A percentile compares a stretch with the other conserved stretches of the same genome.
Evolutionary conservation across 2,797 vertebrate genomes (phyloP).

Genomic region (Macrochelys suwanniensis): DNA sequence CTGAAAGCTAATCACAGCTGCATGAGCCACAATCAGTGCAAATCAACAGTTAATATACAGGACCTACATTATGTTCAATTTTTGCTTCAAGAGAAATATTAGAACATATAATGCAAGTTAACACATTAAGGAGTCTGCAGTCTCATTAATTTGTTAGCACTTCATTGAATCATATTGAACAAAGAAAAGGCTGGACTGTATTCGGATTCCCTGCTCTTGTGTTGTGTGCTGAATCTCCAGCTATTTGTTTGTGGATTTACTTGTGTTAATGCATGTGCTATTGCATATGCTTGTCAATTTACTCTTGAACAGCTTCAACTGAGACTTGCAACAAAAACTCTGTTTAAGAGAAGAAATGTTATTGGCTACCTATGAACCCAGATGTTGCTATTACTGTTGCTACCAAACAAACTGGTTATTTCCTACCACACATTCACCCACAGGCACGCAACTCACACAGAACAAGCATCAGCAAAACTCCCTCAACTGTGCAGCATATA

Average conservation of each 20-base stretch:
- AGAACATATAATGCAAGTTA: not conserved
- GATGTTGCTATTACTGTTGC: not conserved
- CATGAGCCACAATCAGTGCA: not conserved
- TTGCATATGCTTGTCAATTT: not conserved
- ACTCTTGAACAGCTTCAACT: not conserved
- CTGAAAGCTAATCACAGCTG: not conserved
- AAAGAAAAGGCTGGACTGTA: not conserved
- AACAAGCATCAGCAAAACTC: not conserved
- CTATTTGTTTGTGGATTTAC: not conserved
- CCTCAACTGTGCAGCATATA: not conserved
- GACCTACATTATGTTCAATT: not conserved
- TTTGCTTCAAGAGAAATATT: not conserved
- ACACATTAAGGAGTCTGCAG: not conserved
- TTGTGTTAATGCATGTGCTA: not conserved
- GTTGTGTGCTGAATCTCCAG: not conserved
- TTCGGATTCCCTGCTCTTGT: not conserved
- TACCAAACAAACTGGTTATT: not conserved
- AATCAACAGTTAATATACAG: not conserved
- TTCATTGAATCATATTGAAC: not conserved
- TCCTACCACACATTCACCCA: fast-evolving
- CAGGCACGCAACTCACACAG: not conserved
- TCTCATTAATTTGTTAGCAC: not conserved
- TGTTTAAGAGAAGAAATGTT: not conserved
- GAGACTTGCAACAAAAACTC: not conserved
- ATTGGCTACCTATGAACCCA: not conserved